A percentile compares a stretch with the other conserved stretches of the same genome.
phyloP scores from a whole-genome alignment of 2,797 vertebrate genomes.

The Rhynchotus rufescens region DNA sequence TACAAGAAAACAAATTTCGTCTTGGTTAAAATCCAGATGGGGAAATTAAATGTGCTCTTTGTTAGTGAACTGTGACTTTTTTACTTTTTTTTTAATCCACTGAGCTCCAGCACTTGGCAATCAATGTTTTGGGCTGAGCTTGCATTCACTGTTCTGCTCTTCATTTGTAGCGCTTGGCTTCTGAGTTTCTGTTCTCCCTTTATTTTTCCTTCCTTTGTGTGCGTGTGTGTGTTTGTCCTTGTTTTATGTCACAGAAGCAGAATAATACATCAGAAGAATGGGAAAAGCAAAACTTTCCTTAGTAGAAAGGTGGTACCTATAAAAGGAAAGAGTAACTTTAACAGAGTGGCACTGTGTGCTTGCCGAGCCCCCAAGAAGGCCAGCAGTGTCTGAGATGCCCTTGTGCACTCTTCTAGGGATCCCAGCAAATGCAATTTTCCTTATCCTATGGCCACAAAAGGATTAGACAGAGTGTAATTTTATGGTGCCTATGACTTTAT shows the following conservation, averaged over 20 bases:
- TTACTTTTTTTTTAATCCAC: not conserved
- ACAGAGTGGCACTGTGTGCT: not conserved
- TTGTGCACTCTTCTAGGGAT: not conserved
- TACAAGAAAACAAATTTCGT: not conserved
- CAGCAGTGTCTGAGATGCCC: not conserved
- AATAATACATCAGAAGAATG: not conserved
- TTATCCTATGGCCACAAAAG: rapidly evolving
- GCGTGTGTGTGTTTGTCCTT: not conserved
- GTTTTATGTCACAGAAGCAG: not conserved
- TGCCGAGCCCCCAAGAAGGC: not conserved
- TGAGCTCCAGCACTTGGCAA: conserved; percentile 1
- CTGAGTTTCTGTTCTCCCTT: not conserved
- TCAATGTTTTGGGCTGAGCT: not conserved
- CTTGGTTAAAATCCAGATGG: conserved; percentile 6
- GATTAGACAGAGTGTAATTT: not conserved
- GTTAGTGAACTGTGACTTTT: conserved; percentile 5
- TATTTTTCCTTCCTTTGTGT: not conserved
- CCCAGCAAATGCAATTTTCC: not conserved
- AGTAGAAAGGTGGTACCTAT: rapidly evolving
- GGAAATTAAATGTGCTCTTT: not conserved
- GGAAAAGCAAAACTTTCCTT: not conserved
- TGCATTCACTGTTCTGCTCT: not conserved
- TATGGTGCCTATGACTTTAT: not conserved
- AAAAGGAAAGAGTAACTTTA: not conserved
- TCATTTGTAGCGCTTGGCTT: not conserved